These are phyloP conservation scores for Eupeodes luniger DNA, from an alignment of 2,888 invertebrate species.

Conservation along the genomic window DNA sequence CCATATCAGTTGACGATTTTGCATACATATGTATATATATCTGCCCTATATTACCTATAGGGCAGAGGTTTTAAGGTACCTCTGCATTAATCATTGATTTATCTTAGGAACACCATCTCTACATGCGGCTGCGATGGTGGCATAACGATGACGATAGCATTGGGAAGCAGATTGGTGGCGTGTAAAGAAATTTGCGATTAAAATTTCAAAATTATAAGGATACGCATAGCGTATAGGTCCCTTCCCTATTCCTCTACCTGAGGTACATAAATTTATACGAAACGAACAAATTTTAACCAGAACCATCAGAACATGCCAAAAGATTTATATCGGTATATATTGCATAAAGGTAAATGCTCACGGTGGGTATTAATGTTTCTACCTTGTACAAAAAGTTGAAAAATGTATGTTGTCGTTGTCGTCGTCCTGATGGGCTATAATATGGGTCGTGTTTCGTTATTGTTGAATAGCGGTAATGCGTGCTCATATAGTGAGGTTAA, in stretches of 20 bases:
- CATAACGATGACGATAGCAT: too few relatives aligned
- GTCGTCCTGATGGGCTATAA: constrained; percentile 24
- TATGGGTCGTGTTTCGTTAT: constrained; percentile 29
- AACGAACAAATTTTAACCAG: constrained; percentile 41
- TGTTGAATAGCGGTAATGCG: constrained; percentile 15
- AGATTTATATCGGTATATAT: constrained; percentile 31
- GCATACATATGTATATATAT: not conserved
- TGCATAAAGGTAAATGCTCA: not conserved
- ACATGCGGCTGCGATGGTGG: constrained; percentile 26
- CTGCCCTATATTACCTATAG: not conserved
- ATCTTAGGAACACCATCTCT: constrained; percentile 53
- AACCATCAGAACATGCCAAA: constrained; percentile 27
- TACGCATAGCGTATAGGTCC: too few relatives aligned
- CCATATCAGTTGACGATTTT: not conserved
- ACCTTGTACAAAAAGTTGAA: not conserved
- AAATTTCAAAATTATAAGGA: constrained; percentile 65
- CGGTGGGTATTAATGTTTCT: not conserved
- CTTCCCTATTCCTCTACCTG: constrained; percentile 5
- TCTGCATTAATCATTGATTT: constrained; percentile 70
- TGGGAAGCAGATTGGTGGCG: constrained; percentile 1
- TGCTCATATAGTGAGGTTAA: not conserved
- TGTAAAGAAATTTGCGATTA: constrained; percentile 61
- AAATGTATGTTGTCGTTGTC: constrained; percentile 1
- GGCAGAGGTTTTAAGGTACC: constrained; percentile 15
- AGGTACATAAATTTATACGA: constrained; percentile 64